Conservation (phyloP, 2,113 vertebrate species). For the Oreotragus oreotragus region DNA sequence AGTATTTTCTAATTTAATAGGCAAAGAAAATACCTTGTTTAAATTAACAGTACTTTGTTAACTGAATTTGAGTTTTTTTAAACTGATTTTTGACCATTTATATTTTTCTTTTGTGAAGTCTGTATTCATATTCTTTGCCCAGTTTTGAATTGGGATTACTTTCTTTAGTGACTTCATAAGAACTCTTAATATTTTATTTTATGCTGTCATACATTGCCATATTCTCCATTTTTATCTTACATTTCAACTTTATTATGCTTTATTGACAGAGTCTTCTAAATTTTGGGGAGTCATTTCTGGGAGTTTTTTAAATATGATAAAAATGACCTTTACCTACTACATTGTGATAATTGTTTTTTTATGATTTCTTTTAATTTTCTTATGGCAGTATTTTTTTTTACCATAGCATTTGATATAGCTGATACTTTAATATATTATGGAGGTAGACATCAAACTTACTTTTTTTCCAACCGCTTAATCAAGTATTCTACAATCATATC, state of each 20-base stretch:
- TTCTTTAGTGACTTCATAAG: not conserved
- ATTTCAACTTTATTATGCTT: not conserved
- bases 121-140: not conserved
- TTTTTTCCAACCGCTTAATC: not conserved
- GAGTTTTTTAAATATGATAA: not conserved
- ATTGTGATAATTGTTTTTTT: not conserved
- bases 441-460: not conserved
- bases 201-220: not conserved
- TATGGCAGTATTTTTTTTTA: not conserved
- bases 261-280: not conserved
- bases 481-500: not conserved
- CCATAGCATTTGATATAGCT: not conserved
- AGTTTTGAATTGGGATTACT: not conserved
- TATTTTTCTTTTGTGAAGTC: not conserved
- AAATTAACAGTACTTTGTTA: not conserved
- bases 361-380: not conserved
- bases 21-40: not conserved
- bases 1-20: not conserved
- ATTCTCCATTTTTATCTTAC: not conserved
- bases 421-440: not conserved
- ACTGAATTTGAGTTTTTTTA: not conserved
- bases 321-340: not conserved
- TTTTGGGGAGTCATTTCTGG: not conserved
- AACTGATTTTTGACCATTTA: not conserved
- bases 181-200: not conserved